A percentile compares a stretch with the other conserved stretches of the same genome.
Evolutionary conservation across 2,113 vertebrate species (phyloP).

Genomic region (Phylloscopus trochiloides): DNA sequence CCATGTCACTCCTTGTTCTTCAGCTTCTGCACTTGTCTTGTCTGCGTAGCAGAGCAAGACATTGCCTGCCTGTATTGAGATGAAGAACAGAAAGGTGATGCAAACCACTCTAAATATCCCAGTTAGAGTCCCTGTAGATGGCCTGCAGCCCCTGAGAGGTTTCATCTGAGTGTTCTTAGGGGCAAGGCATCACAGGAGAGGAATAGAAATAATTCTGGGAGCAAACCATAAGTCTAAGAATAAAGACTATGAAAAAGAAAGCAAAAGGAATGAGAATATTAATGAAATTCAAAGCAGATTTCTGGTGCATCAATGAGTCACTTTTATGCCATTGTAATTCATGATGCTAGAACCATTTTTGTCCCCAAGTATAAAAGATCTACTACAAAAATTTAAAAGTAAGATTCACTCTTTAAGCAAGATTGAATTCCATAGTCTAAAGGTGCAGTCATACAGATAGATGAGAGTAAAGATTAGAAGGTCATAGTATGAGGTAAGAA

Average conservation of each 20-base stretch:
- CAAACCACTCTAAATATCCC: not conserved
- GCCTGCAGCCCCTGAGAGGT: not conserved
- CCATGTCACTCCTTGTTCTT: fast-evolving
- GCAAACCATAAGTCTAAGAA: not conserved
- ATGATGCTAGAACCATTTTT: not conserved
- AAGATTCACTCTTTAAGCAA: not conserved
- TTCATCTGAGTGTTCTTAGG: not conserved
- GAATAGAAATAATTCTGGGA: not conserved
- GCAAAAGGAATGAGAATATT: not conserved
- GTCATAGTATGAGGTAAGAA: not conserved
- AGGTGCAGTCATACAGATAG: not conserved
- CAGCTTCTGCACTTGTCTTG: not conserved
- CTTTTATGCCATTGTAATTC: not conserved
- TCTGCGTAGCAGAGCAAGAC: not conserved
- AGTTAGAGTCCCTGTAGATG: not conserved
- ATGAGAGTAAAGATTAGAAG: not conserved
- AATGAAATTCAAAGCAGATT: not conserved
- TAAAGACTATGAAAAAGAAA: not conserved
- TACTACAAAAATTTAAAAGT: not conserved
- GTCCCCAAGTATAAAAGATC: not conserved
- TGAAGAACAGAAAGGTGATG: not conserved
- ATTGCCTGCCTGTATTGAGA: not conserved
- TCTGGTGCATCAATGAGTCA: not conserved
- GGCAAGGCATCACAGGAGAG: not conserved
- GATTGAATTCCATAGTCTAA: not conserved